Percentiles rank a stretch among this genome's conserved stretches.
Evolutionary conservation across 2,797 vertebrate species (phyloP).

Genomic region (Silurus aristotelis): DNA sequence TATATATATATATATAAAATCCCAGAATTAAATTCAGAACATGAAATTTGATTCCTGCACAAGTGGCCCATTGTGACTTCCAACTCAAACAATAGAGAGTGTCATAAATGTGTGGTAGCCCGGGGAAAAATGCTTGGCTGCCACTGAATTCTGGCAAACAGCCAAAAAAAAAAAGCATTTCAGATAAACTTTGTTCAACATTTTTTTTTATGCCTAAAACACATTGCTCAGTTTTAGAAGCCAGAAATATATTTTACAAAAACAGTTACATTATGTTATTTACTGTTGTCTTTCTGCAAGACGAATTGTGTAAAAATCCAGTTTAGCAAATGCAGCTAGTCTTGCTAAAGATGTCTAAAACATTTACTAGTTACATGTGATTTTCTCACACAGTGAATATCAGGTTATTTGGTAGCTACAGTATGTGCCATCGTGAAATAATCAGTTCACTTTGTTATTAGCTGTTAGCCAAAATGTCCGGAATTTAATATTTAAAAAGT

Average conservation of each 20-base stretch:
- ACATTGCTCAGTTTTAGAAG: not conserved
- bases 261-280: not conserved
- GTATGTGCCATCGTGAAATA: not conserved
- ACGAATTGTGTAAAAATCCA: not conserved
- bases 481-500: not conserved
- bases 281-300: not conserved
- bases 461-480: not conserved
- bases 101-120: not conserved
- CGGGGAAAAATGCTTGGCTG: not conserved
- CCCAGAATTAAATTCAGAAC: not conserved
- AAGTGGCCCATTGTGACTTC: not conserved
- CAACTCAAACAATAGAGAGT: not conserved
- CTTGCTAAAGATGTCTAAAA: not conserved
- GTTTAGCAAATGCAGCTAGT: conserved; percentile 1
- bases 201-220: not conserved
- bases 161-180: not conserved
- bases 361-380: not conserved
- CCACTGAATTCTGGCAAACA: not conserved
- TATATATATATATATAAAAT: not conserved
- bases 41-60: conserved; percentile 9
- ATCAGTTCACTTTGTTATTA: not conserved
- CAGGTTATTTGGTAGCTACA: not conserved
- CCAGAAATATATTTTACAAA: not conserved
- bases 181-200: not conserved
- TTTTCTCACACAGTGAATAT: not conserved